Conservation (phyloP, 30 jellyfish, hydroid and myxozoan genomes). For the Aurelia aurita region DNA sequence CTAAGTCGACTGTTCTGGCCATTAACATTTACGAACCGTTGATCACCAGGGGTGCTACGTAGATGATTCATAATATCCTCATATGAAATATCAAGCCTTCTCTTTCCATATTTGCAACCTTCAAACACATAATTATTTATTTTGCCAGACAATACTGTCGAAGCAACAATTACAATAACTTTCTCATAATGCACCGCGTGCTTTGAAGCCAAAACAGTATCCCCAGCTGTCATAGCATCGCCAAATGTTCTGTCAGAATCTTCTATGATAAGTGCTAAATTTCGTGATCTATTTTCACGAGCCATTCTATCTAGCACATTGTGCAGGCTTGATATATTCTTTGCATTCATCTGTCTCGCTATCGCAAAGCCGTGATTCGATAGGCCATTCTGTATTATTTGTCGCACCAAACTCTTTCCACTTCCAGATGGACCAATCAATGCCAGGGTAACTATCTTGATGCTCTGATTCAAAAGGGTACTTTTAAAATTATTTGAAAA, state of each 20-base stretch:
- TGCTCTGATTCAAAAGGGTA: not conserved
- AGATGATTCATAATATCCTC: not conserved
- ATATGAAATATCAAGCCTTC: conserved; percentile 10
- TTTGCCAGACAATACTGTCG: not conserved
- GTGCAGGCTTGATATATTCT: too few relatives aligned
- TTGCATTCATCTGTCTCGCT: too few relatives aligned
- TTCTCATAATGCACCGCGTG: not conserved
- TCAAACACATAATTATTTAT: conserved; percentile 9
- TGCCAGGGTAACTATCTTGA: conserved; percentile 10
- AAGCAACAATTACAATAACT: conserved; percentile 12
- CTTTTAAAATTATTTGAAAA: not conserved
- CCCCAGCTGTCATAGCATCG: not conserved
- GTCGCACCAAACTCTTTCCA: conserved; percentile 50
- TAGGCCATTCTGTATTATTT: conserved; percentile 11
- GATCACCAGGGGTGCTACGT: not conserved
- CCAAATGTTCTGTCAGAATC: not conserved
- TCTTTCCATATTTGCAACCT: not conserved
- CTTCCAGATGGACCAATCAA: conserved; percentile 63
- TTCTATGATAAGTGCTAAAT: conserved; percentile 19
- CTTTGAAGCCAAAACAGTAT: not conserved
- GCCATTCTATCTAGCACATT: too few relatives aligned
- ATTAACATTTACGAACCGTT: not conserved
- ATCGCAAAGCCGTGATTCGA: not conserved
- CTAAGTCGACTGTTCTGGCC: not conserved
- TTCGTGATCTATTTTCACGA: too few relatives aligned